Conservation (phyloP, 2,797 vertebrate genomes). For the Tokudaia tokunoshimensis region DNA sequence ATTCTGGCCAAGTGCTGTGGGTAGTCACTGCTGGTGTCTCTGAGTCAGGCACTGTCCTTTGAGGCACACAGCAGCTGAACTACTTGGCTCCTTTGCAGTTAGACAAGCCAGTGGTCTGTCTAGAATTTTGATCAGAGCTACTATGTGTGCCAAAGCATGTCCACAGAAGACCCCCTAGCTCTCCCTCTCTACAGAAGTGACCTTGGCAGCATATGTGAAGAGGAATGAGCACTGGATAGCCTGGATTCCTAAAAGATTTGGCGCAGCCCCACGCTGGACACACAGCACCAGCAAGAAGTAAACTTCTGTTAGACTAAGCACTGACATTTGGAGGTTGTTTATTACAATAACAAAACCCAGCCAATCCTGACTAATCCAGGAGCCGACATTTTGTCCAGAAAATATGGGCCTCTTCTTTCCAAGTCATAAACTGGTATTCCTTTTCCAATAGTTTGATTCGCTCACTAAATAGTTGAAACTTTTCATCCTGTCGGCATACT, state of each 20-base stretch:
- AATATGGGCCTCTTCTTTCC: conserved; percentile 46
- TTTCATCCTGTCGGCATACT: background rate
- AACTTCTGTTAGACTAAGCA: conserved; percentile 36
- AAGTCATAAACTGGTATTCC: conserved; percentile 52
- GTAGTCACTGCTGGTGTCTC: background rate
- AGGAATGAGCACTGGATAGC: background rate
- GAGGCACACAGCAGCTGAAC: background rate
- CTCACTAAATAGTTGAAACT: conserved; percentile 13
- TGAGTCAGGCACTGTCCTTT: background rate
- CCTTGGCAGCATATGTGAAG: background rate
- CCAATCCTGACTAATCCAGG: conserved; percentile 61
- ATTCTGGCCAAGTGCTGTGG: background rate
- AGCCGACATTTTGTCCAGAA: conserved; percentile 58
- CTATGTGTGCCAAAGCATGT: background rate
- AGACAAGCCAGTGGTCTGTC: background rate
- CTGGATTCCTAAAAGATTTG: conserved; percentile 5
- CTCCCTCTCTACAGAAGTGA: conserved; percentile 11
- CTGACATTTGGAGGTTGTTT: conserved; percentile 59
- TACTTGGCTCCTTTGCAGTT: background rate
- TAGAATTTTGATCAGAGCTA: background rate
- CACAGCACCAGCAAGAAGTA: conserved; percentile 14
- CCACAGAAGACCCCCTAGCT: background rate
- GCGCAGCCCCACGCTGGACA: background rate
- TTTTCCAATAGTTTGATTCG: conserved; percentile 61
- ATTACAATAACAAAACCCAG: conserved; percentile 53